These are phyloP conservation scores for Nephila pilipes DNA, from an alignment of 1,140 invertebrate genomes.

Conservation along the genomic window DNA sequence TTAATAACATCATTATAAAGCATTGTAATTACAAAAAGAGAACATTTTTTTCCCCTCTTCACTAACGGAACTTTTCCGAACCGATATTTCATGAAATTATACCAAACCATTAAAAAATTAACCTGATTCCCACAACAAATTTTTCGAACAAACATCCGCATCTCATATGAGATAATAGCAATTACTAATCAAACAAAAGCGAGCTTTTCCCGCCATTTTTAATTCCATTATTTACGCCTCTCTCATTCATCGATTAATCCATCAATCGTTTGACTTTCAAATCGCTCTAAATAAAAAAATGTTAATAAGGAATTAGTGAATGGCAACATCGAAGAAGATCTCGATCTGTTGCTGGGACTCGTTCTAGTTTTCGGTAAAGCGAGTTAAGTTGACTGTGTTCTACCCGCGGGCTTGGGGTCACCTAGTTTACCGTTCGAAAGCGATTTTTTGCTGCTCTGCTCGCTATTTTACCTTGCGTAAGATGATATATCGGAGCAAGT, in stretches of 20 bases:
- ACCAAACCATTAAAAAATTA: background rate
- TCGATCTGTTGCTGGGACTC: constrained; percentile 8
- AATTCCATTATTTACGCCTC: background rate
- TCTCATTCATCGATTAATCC: constrained; percentile 15
- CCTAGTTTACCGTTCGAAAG: constrained; percentile 47
- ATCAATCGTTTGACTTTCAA: background rate
- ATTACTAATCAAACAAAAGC: constrained; percentile 19
- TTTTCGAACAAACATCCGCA: background rate
- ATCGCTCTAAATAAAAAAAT: background rate
- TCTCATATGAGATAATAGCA: background rate
- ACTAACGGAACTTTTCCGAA: background rate
- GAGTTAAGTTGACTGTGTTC: background rate
- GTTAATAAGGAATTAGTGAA: constrained; percentile 38
- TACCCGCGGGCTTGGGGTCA: constrained; percentile 62
- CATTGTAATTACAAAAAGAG: background rate
- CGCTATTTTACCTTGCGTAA: constrained; percentile 16
- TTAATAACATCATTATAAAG: background rate
- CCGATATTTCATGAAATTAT: background rate
- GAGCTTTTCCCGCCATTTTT: background rate
- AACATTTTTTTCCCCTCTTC: background rate
- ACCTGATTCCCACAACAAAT: background rate
- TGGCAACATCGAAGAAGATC: constrained; percentile 51
- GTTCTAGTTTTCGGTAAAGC: constrained; percentile 12
- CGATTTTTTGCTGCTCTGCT: constrained; percentile 5
- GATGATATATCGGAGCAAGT: constrained; percentile 2